Base-by-base conservation (phyloP, 1,140 invertebrate species). In the Pseudomyrmex cubaensis region DNA sequence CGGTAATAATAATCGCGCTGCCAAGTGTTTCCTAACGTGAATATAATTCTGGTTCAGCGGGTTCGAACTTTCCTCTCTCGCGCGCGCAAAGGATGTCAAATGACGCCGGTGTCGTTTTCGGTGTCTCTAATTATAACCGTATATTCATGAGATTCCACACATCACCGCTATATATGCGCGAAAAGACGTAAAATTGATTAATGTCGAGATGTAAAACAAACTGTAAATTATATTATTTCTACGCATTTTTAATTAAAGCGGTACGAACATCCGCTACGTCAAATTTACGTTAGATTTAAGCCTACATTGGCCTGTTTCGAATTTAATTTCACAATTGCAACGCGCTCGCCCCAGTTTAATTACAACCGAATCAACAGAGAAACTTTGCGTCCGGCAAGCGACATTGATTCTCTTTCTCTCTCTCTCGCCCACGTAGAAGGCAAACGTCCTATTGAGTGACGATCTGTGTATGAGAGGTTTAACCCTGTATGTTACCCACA, bases 21-120 rank as follows among this genome's bases (percentile, higher is more conserved):
- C 91, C 91, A 92, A 93, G 85, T 90, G 67, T 92, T 93, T 92
- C 90, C 74, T 87, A 92, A 92, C 86, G 78, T 35, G 70, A 20
- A 73, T 54, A 57, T 54, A 56, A 61, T 70, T 82, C 66, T 59
- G n/a, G 62, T 84, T 35, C 35, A 35, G 35, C 35, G 35, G 35
- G 35, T 35, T 35, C 35, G 35, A 35, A 35, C 35, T 35, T 59
- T 64, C n/a, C 57, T 7, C 12, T 13, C 64, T 73, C 20, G 67
- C 54, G 50, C 5, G 10, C 62, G 62, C 63, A 54, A 46, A 72
- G 25, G 25, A 12, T 56, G 67, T 22, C 50, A 70, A 85, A 56
- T 74, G 59, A 74, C 13, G 48, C 15, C 57, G 20, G 25, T 8
- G 8, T 48, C 35, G 46, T 50, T 35, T 35, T 82, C n/a, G 25